Percentiles rank a stretch among this genome's conserved stretches.
Evolutionary conservation across 2,797 vertebrate species (phyloP).

Genomic region (Darevskia nairensis): DNA sequence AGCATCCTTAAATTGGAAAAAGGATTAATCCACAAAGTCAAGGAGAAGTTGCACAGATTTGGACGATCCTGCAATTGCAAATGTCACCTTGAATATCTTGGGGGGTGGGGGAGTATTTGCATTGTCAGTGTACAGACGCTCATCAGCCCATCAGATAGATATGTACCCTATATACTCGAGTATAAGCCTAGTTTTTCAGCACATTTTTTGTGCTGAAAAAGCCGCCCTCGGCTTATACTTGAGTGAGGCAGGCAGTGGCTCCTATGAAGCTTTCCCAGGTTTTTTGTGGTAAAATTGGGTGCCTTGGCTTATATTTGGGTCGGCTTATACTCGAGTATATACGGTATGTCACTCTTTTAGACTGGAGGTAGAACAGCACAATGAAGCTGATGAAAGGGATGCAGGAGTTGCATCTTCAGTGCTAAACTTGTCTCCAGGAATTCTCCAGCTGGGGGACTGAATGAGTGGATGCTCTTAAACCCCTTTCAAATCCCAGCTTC

Average conservation of each 20-base stretch:
- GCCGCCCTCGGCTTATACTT: too few relatives aligned
- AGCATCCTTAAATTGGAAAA: slow-evolving; percentile 15
- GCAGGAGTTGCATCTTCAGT: too few relatives aligned
- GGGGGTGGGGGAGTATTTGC: background rate
- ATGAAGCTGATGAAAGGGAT: background rate
- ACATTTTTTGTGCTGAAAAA: too few relatives aligned
- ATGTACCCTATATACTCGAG: too few relatives aligned
- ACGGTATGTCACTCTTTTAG: background rate
- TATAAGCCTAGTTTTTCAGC: too few relatives aligned
- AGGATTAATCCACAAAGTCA: slow-evolving; percentile 20
- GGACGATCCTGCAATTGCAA: slow-evolving; percentile 28
- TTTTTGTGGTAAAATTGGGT: background rate
- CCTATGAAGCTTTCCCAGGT: too few relatives aligned
- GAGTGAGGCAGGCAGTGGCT: too few relatives aligned
- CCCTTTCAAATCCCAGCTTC: background rate
- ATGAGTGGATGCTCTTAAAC: background rate
- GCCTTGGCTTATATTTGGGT: too few relatives aligned
- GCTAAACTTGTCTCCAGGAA: background rate
- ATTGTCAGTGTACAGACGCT: slow-evolving; percentile 21
- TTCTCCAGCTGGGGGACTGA: background rate
- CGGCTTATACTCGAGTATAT: too few relatives aligned
- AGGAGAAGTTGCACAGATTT: slow-evolving; percentile 16
- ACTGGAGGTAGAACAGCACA: background rate
- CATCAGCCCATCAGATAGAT: background rate
- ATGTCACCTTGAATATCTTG: background rate